Conservation (phyloP, 1,140 invertebrate species). For the Anoplophora glabripennis region DNA sequence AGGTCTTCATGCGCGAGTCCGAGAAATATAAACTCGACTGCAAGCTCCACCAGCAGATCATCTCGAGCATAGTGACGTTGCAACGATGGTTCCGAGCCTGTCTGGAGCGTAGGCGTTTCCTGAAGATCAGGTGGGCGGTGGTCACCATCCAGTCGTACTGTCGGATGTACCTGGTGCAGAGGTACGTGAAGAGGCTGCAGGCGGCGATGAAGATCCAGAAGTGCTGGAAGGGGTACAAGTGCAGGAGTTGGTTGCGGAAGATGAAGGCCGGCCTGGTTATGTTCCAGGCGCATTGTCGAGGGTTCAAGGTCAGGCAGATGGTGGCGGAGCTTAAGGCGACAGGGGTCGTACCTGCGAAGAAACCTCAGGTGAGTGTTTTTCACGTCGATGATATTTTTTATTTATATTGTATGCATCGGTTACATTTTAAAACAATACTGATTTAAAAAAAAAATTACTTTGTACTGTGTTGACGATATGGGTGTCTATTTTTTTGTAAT, state of each 20-base stretch:
- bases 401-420: background rate
- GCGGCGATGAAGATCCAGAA: slow-evolving; percentile 77
- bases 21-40: slow-evolving; percentile 92
- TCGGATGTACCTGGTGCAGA: slow-evolving; percentile 57
- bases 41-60: slow-evolving; percentile 88
- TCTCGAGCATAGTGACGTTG: slow-evolving; percentile 86
- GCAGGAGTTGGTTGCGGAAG: slow-evolving; percentile 64
- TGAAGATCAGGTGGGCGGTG: slow-evolving; percentile 69
- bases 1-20: slow-evolving; percentile 92
- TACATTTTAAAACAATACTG: background rate
- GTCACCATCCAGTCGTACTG: slow-evolving; percentile 50
- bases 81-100: slow-evolving; percentile 88
- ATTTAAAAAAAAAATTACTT: too few species aligned
- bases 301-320: slow-evolving; percentile 57
- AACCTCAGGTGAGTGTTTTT: slow-evolving; percentile 30
- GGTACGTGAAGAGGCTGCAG: slow-evolving; percentile 49
- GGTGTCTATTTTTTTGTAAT: too few species aligned
- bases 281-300: slow-evolving; percentile 73
- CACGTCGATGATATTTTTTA: background rate
- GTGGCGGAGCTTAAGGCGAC: slow-evolving; percentile 49
- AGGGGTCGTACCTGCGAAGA: slow-evolving; percentile 26
- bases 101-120: slow-evolving; percentile 73
- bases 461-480: too few species aligned
- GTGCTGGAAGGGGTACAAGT: slow-evolving; percentile 67
- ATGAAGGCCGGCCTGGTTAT: slow-evolving; percentile 58